Conservation (phyloP, 2,888 invertebrate genomes). For the Craniophora ligustri region DNA sequence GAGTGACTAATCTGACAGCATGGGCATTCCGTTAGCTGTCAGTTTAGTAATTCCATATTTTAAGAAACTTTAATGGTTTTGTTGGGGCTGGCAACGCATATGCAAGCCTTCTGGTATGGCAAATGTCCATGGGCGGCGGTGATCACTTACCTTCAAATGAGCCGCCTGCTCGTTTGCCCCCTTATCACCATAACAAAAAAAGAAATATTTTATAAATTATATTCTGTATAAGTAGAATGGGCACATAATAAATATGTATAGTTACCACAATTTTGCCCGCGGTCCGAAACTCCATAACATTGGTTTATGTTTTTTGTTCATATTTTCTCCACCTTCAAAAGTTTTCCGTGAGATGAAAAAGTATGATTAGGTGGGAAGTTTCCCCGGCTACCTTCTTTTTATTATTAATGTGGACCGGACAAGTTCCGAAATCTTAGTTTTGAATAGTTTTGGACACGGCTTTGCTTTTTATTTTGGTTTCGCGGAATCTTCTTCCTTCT, state of each 20-base stretch:
- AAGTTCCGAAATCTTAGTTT: conserved; percentile 48
- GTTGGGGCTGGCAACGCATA: no score
- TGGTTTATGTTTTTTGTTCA: conserved; percentile 50
- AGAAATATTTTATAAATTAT: conserved; percentile 26
- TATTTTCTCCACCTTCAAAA: conserved; percentile 42
- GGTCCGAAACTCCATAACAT: conserved; percentile 31
- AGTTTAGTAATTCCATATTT: no score
- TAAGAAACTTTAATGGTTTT: no score
- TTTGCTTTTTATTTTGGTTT: conserved; percentile 36
- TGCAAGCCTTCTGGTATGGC: no score
- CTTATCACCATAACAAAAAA: no score
- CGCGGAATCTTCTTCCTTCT: not conserved
- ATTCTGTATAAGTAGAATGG: not conserved
- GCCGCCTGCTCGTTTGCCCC: no score
- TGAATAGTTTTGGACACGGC: conserved; percentile 48
- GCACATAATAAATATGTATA: conserved; percentile 29
- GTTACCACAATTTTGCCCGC: conserved; percentile 23
- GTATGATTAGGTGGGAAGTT: conserved; percentile 58
- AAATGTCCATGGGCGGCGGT: no score
- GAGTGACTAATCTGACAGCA: no score
- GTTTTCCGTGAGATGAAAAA: conserved; percentile 51
- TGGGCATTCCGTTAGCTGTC: no score
- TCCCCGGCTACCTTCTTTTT: conserved; percentile 48
- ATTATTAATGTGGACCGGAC: conserved; percentile 48
- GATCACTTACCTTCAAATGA: no score